A percentile compares a stretch with the other conserved stretches of the same genome.
Evolutionary conservation across 1,140 invertebrate species (phyloP).

Genomic region (Sycophaga agraensis): DNA sequence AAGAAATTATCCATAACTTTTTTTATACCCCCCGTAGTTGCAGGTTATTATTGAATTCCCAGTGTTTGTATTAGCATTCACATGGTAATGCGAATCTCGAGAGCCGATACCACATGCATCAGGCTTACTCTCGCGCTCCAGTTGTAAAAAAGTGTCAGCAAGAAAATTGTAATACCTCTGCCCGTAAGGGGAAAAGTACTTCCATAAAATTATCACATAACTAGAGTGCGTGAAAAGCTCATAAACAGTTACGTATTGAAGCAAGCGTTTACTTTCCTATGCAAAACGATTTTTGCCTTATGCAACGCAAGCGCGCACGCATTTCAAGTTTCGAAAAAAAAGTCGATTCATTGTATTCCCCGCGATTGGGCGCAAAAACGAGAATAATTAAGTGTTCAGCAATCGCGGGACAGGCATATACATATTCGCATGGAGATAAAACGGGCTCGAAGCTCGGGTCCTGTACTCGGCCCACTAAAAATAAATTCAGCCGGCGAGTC

Average conservation of each 20-base stretch:
- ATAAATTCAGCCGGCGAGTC: not conserved
- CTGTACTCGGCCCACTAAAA: no score
- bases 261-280: conserved; percentile 10
- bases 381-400: no score
- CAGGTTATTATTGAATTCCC: not conserved
- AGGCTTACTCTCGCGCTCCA: no score
- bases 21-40: no score
- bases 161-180: conserved; percentile 5
- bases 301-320: not conserved
- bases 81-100: no score
- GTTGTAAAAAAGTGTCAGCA: not conserved
- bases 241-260: conserved; percentile 22
- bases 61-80: not conserved
- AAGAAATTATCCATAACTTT: no score
- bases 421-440: no score
- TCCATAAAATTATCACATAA: conserved; percentile 23
- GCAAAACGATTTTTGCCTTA: conserved; percentile 11
- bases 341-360: not conserved
- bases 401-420: no score
- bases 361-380: not conserved
- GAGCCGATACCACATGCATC: no score
- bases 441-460: no score
- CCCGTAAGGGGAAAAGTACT: not conserved
- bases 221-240: conserved; percentile 18
- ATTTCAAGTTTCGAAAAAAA: conserved; percentile 5